Base-by-base conservation (phyloP, 1,140 invertebrate species). In the Lasioglossum albipes region DNA sequence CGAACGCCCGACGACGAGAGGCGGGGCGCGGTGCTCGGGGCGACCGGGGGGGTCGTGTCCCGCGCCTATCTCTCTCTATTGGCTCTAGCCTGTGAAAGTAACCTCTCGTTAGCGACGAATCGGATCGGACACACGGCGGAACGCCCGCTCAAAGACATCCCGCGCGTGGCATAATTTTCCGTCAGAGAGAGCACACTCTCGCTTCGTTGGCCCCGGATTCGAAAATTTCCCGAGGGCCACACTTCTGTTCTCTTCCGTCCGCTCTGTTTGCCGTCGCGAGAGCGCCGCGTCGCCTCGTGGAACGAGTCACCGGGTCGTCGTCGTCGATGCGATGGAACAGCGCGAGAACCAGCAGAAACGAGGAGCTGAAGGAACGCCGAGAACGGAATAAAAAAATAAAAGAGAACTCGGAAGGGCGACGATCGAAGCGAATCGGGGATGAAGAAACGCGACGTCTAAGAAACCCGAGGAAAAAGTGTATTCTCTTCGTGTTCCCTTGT, bases 81-180 rank as follows among this genome's bases (percentile, higher is more conserved):
- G 12, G 22, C 22, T 73, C 31, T 0, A 3, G 65, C n/a, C 45
- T 52, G 79, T 69, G 59, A 27, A 74, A 71, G n/a, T 22, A 70
- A 31, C 16, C 67, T 57, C 73, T 85, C 69, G 83, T 85, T 70
- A 85, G 27, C 31, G 57, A 76, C 59, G 64, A 54, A 57, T 66
- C 83, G 20, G n/a, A 73, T 57, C 70, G 49, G 42, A 45, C 16
- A 22, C 69, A 27, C 31, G 36, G 22, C 41, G 66, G 54, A n/a
- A 10, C 20, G 13, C 7, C 18, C 1, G 13, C 36, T 75, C 69
- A 78, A 82, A 84, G 74, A 82, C 66, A 27, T 77, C 54, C 67
- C 52, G 36, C 36, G 36, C 2, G 64, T 52, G 70, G 67, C 67
- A 64, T 75, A 84, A 85, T 82, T 85, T 84, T 81, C 77, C 84